Evolutionary conservation across 2,888 invertebrate genomes (phyloP).

Genomic region (Merodon equestris): DNA sequence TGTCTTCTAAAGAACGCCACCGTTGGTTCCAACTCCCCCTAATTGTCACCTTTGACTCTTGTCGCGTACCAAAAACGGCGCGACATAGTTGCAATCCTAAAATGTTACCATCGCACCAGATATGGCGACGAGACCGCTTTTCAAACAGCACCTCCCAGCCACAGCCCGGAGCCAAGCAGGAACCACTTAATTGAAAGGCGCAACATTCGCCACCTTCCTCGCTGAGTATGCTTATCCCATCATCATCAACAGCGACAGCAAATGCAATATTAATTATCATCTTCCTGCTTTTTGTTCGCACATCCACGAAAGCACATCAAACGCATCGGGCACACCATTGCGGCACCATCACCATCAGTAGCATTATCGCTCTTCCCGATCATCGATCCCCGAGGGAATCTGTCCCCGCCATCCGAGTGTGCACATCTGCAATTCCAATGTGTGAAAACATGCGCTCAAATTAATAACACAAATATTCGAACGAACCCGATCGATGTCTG

Average conservation of each 20-base stretch:
- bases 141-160: too few relatives aligned
- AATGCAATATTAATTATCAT: constrained; percentile 59
- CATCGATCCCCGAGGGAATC: constrained; percentile 36
- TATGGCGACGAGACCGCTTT: too few relatives aligned
- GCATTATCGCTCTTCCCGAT: constrained; percentile 2
- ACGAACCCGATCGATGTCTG: constrained; percentile 21
- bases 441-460: constrained; percentile 68
- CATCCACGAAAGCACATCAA: too few relatives aligned
- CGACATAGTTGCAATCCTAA: too few relatives aligned
- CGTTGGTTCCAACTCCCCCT: too few relatives aligned
- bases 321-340: too few relatives aligned
- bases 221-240: constrained; percentile 52
- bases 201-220: constrained; percentile 55
- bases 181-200: constrained; percentile 64
- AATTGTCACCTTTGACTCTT: too few relatives aligned
- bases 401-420: constrained; percentile 14
- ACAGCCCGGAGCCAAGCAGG: too few relatives aligned
- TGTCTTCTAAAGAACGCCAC: too few relatives aligned
- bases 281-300: constrained; percentile 52
- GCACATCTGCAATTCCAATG: constrained; percentile 60
- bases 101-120: too few relatives aligned
- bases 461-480: constrained; percentile 68
- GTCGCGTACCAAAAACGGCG: too few relatives aligned
- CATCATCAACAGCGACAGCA: constrained; percentile 48
- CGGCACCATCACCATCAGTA: not conserved